A percentile compares a stretch with the other conserved stretches of the same genome.
Evolutionary conservation across 2,888 invertebrate species (phyloP).

Genomic region (Scrobipalpa costella): DNA sequence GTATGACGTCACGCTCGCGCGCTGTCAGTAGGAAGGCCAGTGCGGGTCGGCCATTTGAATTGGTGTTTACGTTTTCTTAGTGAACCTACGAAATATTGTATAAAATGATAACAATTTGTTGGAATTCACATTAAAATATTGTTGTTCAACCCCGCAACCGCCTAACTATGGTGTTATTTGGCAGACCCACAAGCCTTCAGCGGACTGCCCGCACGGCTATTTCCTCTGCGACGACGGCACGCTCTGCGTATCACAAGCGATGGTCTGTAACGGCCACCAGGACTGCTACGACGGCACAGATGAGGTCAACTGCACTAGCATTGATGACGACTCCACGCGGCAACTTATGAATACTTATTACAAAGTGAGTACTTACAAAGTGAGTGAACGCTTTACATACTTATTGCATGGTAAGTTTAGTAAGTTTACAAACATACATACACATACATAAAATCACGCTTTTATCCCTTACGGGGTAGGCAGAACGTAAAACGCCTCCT

Average conservation of each 20-base stretch:
- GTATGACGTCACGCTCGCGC: too few species aligned
- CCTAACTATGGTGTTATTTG: background rate
- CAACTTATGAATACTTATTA: background rate
- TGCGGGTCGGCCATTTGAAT: too few species aligned
- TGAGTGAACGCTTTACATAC: background rate
- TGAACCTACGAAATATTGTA: too few species aligned
- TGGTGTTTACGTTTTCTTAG: too few species aligned
- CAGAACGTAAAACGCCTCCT: too few species aligned
- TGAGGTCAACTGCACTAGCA: slow-evolving; percentile 81
- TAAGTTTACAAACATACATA: too few species aligned
- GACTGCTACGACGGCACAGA: slow-evolving; percentile 90
- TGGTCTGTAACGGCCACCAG: slow-evolving; percentile 84
- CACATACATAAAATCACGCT: too few species aligned
- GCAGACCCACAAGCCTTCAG: slow-evolving; percentile 28
- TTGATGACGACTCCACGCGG: slow-evolving; percentile 5
- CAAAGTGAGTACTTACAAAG: slow-evolving; percentile 3
- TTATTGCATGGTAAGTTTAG: slow-evolving; percentile 54
- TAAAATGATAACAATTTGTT: too few species aligned
- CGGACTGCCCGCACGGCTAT: slow-evolving; percentile 50
- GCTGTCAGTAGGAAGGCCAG: too few species aligned
- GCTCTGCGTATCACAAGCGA: slow-evolving; percentile 81
- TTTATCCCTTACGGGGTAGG: too few species aligned
- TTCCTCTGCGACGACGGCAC: slow-evolving; percentile 67
- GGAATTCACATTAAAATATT: too few species aligned
- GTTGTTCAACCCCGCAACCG: too few species aligned